These are phyloP conservation scores for Platyrinchus mystaceus DNA, from an alignment of 2,797 vertebrate genomes.

Conservation along the genomic window DNA sequence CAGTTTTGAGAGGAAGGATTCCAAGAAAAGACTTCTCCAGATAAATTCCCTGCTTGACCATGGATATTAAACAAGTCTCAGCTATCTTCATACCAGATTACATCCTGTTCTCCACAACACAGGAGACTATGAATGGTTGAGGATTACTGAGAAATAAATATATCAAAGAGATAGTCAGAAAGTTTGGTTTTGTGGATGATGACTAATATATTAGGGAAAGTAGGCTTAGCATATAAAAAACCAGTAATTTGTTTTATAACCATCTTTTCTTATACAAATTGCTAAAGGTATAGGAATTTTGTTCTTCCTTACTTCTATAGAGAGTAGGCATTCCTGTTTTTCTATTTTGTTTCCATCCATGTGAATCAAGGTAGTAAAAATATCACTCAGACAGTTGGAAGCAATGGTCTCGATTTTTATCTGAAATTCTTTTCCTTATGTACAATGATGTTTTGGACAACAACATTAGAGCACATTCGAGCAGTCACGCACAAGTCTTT, in stretches of 20 bases:
- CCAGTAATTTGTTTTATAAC: neutral
- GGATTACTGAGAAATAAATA: neutral
- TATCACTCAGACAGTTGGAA: neutral
- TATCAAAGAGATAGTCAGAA: neutral
- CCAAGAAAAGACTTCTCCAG: neutral
- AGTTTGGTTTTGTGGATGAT: neutral
- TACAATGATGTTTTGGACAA: neutral
- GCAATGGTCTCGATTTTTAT: neutral
- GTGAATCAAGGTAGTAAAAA: neutral
- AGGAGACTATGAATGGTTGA: neutral
- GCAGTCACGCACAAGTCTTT: neutral
- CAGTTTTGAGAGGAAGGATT: neutral
- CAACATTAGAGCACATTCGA: neutral
- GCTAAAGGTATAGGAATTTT: neutral
- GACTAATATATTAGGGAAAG: neutral
- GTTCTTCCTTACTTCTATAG: neutral
- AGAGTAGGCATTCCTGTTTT: neutral
- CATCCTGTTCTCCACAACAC: neutral
- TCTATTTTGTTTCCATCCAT: neutral
- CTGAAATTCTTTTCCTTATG: neutral
- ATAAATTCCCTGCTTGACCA: neutral
- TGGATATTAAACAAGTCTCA: neutral
- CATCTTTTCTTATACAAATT: neutral
- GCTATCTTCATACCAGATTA: neutral
- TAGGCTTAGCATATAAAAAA: neutral